A percentile compares a stretch with the other conserved stretches of the same genome.
Evolutionary conservation across 1,140 invertebrate genomes (phyloP).

Genomic region (Lordiphosa stackelbergi): DNA sequence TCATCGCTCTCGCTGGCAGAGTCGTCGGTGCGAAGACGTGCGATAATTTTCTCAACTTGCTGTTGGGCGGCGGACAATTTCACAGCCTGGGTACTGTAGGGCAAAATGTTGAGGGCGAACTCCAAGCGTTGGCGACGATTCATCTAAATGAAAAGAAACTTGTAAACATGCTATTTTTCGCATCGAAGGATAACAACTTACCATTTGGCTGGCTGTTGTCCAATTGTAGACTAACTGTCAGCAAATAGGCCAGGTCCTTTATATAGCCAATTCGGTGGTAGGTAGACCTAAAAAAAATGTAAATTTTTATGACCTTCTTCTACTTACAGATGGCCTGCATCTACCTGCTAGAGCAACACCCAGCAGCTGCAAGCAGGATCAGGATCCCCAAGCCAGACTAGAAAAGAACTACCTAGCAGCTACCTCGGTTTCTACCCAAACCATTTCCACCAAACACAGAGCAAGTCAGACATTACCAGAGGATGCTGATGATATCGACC

Average conservation of each 20-base stretch:
- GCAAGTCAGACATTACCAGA: no score
- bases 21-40: constrained; percentile 29
- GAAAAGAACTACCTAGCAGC: no score
- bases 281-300: constrained; percentile 11
- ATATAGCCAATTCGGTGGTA: constrained; percentile 25
- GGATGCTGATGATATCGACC: no score
- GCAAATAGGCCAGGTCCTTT: constrained; percentile 20
- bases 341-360: no score
- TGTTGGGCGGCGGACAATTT: constrained; percentile 27
- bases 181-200: constrained; percentile 15
- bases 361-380: no score
- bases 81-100: constrained; percentile 36
- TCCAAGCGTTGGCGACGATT: constrained; percentile 53
- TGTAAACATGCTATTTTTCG: neutral
- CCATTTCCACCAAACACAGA: no score
- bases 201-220: constrained; percentile 34
- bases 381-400: no score
- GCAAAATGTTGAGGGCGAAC: constrained; percentile 42
- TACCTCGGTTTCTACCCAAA: no score
- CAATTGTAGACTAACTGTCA: constrained; percentile 37
- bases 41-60: constrained; percentile 41
- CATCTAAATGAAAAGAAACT: constrained; percentile 14
- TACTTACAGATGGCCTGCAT: constrained; percentile 30
- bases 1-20: constrained; percentile 28
- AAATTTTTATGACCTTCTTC: constrained; percentile 12